Conservation (phyloP, 2,797 vertebrate species). For the Malurus splendens region DNA sequence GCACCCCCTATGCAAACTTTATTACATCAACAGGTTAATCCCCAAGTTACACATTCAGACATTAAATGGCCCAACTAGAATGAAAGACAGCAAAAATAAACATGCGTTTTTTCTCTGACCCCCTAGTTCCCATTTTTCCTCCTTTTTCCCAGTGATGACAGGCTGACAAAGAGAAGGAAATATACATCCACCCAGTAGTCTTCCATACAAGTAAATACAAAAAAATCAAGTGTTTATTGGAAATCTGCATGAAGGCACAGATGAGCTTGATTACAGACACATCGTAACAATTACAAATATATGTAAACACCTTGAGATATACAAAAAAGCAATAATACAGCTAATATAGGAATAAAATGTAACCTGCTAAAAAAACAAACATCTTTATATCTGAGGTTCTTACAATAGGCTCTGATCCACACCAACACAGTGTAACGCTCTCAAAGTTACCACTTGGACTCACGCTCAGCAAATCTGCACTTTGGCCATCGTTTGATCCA, state of each 20-base stretch:
- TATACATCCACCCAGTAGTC: not conserved
- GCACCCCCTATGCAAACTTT: not conserved
- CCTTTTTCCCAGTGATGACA: not conserved
- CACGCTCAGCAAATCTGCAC: not conserved
- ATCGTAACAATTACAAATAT: constrained; percentile 40
- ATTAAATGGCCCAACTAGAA: not conserved
- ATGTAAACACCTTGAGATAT: constrained; percentile 49
- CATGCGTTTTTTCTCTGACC: not conserved
- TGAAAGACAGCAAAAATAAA: not conserved
- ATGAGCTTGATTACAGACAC: constrained; percentile 62
- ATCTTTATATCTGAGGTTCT: constrained; percentile 9
- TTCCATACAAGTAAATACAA: constrained; percentile 40
- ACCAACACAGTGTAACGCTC: not conserved
- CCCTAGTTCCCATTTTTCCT: not conserved
- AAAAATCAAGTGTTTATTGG: constrained; percentile 59
- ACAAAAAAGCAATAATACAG: constrained; percentile 51
- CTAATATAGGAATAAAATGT: constrained; percentile 40
- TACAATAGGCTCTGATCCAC: not conserved
- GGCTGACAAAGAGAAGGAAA: not conserved
- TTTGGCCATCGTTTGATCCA: not conserved
- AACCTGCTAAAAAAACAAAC: not conserved
- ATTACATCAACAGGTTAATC: not conserved
- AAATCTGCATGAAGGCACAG: constrained; percentile 59
- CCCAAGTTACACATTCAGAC: not conserved
- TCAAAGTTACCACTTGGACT: not conserved